phyloP scores from a whole-genome alignment of 2,888 invertebrate genomes.

The Acanthoscelides obtectus region DNA sequence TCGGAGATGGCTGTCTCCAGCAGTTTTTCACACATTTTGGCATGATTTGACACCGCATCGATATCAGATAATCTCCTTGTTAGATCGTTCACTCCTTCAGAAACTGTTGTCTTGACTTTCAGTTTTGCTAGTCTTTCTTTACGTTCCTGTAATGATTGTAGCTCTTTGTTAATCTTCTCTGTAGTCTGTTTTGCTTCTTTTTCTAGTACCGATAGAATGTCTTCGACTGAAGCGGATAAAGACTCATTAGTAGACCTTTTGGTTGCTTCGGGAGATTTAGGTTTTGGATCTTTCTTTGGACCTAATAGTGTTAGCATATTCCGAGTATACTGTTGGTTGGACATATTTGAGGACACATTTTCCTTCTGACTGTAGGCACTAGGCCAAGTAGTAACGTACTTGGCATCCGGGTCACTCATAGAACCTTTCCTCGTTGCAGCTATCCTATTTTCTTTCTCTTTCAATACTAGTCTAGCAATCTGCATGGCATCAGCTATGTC shows the following conservation, averaged over 20 bases:
- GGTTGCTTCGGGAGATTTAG: conserved; percentile 29
- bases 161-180: conserved; percentile 59
- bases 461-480: conserved; percentile 45
- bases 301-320: conserved; percentile 35
- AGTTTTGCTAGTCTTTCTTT: conserved; percentile 15
- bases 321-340: conserved; percentile 21
- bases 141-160: conserved; percentile 41
- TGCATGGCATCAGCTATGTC: conserved; percentile 48
- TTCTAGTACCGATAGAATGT: conserved; percentile 67
- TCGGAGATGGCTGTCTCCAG: conserved; percentile 34
- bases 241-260: conserved; percentile 23
- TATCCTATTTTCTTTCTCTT: conserved; percentile 44
- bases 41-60: conserved; percentile 48
- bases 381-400: conserved; percentile 21
- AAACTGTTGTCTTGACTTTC: conserved; percentile 2
- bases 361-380: conserved; percentile 41
- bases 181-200: conserved; percentile 73
- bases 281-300: conserved; percentile 37
- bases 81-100: conserved; percentile 12
- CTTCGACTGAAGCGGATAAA: conserved; percentile 53
- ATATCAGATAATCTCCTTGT: conserved; percentile 38
- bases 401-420: conserved; percentile 44
- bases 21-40: conserved; percentile 50
- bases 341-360: conserved; percentile 26
- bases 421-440: conserved; percentile 40